Percentiles rank a stretch among this genome's conserved stretches.
These are phyloP conservation scores for Brachionus koreanus DNA, from an alignment of 1,140 invertebrate genomes.

Conservation along the genomic window DNA sequence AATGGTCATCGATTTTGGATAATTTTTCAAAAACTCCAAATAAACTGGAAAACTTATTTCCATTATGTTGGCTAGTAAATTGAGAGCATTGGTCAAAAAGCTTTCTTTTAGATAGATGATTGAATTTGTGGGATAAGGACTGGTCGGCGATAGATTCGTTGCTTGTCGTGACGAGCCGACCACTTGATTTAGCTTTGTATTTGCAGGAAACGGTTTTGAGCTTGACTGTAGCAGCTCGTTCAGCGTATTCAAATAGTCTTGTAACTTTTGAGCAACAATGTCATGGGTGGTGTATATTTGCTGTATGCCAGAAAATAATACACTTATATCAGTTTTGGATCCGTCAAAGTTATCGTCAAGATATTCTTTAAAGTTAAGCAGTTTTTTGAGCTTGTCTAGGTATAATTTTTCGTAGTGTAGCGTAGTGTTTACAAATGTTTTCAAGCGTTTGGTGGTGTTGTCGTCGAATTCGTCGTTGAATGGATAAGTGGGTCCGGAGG, in stretches of 20 bases:
- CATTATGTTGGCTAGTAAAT: conserved; percentile 37
- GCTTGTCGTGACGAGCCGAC: conserved; percentile 1
- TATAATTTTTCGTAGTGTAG: conserved; percentile 30
- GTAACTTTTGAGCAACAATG: conserved; percentile 32
- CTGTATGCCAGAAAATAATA: conserved; percentile 25
- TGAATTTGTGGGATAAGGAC: background rate
- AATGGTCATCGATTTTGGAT: conserved; percentile 41
- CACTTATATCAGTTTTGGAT: conserved; percentile 31
- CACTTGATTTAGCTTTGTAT: background rate
- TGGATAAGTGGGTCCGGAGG: background rate
- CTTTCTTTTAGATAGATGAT: background rate
- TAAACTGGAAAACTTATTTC: conserved; percentile 42
- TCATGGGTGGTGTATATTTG: conserved; percentile 35
- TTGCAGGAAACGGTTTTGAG: background rate
- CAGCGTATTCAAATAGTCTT: conserved; percentile 20
- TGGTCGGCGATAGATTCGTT: background rate
- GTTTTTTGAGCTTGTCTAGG: conserved; percentile 6
- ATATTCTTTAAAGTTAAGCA: conserved; percentile 34
- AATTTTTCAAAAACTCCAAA: conserved; percentile 42
- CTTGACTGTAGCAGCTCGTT: background rate
- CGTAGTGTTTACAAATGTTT: conserved; percentile 25
- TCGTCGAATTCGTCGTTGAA: conserved; percentile 12
- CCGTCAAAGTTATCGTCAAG: conserved; percentile 25
- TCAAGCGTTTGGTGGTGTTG: background rate
- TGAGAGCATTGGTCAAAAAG: conserved; percentile 34